A percentile compares a stretch with the other conserved stretches of the same genome.
Evolutionary conservation across 2,797 vertebrate genomes (phyloP).

Genomic region (Benthosema pterotum): DNA sequence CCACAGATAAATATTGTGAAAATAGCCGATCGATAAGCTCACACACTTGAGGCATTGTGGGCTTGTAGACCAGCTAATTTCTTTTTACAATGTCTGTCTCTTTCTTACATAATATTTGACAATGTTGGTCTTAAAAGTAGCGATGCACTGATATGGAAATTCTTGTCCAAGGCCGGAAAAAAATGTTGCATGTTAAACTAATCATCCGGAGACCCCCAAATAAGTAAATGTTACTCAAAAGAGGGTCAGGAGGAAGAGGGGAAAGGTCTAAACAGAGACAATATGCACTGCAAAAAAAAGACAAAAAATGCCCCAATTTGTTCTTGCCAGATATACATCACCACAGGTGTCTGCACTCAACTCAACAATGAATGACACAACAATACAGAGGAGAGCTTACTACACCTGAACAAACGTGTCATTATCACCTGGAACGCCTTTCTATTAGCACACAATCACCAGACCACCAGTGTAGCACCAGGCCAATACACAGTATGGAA

Average conservation of each 20-base stretch:
- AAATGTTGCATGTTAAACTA: too few relatives aligned
- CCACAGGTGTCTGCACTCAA: conserved; percentile 43
- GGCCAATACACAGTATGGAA: background rate
- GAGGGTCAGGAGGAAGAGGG: conserved; percentile 34
- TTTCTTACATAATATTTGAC: too few relatives aligned
- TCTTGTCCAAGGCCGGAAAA: too few relatives aligned
- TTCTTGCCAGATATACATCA: conserved; percentile 18
- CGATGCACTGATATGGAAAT: too few relatives aligned
- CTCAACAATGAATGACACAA: conserved; percentile 45
- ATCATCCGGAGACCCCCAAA: conserved; percentile 1
- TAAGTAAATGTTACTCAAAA: conserved; percentile 27
- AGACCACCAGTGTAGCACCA: conserved; percentile 33
- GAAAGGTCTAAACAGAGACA: conserved; percentile 18
- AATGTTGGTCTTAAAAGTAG: too few relatives aligned
- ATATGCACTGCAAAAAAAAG: conserved; percentile 12
- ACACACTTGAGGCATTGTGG: too few relatives aligned
- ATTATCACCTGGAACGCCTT: conserved; percentile 34
- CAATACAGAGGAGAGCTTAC: conserved; percentile 39
- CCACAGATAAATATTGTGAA: too few relatives aligned
- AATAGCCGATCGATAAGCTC: too few relatives aligned
- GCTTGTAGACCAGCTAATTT: too few relatives aligned
- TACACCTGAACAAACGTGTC: conserved; percentile 42
- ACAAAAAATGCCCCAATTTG: conserved; percentile 43
- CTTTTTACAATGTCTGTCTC: too few relatives aligned
- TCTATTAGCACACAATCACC: conserved; percentile 35